These are phyloP conservation scores for Nycticorax nycticorax DNA, from an alignment of 2,113 vertebrate genomes.

Conservation along the genomic window DNA sequence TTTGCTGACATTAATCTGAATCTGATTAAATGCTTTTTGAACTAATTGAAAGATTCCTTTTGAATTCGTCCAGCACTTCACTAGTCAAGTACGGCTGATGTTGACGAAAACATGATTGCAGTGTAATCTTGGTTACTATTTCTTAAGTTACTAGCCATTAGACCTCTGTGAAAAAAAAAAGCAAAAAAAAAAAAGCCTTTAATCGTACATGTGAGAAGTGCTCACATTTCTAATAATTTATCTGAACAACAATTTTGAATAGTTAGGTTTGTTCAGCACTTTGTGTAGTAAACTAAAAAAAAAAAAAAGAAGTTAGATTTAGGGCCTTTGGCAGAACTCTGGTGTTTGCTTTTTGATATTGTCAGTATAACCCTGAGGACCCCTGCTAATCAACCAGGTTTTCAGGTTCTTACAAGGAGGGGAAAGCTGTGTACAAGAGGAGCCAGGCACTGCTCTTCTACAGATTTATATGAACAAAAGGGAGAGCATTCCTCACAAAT, in stretches of 20 bases:
- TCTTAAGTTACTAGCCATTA: neutral
- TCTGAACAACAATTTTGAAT: neutral
- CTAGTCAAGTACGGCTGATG: neutral
- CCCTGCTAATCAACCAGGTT: neutral
- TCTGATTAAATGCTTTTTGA: neutral
- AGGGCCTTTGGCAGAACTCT: neutral
- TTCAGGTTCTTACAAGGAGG: neutral
- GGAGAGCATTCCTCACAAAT: neutral
- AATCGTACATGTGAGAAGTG: rapidly evolving
- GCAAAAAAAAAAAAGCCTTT: neutral
- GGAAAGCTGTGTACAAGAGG: neutral
- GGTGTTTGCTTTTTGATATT: neutral
- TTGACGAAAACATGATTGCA: neutral
- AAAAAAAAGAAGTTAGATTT: rapidly evolving
- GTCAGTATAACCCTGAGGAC: neutral
- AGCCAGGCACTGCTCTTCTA: neutral
- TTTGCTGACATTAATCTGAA: neutral
- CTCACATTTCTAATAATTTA: neutral
- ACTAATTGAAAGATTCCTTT: neutral
- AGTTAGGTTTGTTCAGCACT: neutral
- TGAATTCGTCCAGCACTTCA: neutral
- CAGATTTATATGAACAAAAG: neutral
- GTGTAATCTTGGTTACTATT: neutral
- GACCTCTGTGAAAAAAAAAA: neutral
- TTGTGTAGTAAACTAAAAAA: neutral